Base-by-base conservation (phyloP, 2,797 vertebrate species). In the Rousettus madagascariensis region DNA sequence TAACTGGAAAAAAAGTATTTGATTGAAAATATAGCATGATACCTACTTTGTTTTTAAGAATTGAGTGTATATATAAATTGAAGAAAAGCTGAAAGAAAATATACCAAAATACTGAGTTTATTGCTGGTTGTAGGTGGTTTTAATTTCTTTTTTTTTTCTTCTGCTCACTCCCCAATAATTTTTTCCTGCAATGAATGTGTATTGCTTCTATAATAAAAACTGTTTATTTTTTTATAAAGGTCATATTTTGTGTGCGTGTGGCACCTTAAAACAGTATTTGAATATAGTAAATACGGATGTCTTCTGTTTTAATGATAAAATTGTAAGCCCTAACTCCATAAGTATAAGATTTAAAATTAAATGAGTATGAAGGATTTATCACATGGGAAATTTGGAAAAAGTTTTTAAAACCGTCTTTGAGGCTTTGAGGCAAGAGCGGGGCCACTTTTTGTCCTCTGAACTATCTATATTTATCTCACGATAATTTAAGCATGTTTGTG, bases 31-130 rank as follows among this genome's bases (percentile, higher is more conserved):
- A 75, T 26, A 79, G 26, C 43, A 4, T 43, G 82, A 36, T 83
- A 77, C 19, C 30, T 75, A 20, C 78, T 96, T 93, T 80, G 13
- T 30, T 95, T 79, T 87, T 85, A 85, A 94, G 20, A 87, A 93
- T 84, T 59, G 11, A 55, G 1, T 71, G 1, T 91, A 30, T 46
- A 66, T 75, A 6, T 71, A 19, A 24, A 86, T 79, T 79, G 4
- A 26, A 49, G 55, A 80, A 86, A 51, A 41, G 28, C 57, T 53
- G 28, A 74, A 80, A 85, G 30, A 53, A 92, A 74, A 49, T 88
- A 72, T 26, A 65, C 19, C 9, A 86, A 90, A 24, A n/a, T 77
- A 69, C 1, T 88, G 20, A 91, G 41, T 90, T 59, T 57, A 69
- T 84, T 96, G 59, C n/a, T 86, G 36, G 13, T 57, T 78, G 6